Percentiles rank a stretch among this genome's conserved stretches.
Conservation (phyloP, 37 sponge, comb jelly and placozoan genomes). For the Eunapius fragilis region DNA sequence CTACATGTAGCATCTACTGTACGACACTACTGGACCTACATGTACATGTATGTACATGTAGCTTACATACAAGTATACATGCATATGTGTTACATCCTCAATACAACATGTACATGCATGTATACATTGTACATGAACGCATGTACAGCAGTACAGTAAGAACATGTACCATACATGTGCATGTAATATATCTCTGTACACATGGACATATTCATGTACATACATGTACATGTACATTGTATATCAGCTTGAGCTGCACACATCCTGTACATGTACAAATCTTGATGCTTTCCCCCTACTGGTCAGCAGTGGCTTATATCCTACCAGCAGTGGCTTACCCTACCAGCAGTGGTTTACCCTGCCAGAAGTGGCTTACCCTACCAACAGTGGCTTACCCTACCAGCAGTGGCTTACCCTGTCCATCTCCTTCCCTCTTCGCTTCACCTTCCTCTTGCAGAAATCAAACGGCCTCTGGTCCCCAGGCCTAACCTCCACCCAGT, state of each 20-base stretch:
- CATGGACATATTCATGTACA: too few species aligned
- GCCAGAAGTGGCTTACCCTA: too few species aligned
- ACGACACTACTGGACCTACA: not conserved
- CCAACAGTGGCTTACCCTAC: conserved; percentile 28
- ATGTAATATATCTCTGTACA: too few species aligned
- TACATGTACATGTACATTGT: too few species aligned
- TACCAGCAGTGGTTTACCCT: too few species aligned
- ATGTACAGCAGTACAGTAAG: not conserved
- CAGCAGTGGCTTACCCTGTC: conserved; percentile 66
- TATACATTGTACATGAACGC: not conserved
- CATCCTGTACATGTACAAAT: too few species aligned
- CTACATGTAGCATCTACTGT: not conserved
- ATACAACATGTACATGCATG: not conserved
- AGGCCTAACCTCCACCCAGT: conserved; percentile 72
- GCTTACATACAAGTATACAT: too few species aligned
- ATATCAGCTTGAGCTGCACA: too few species aligned
- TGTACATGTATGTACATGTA: not conserved
- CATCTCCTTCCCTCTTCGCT: conserved; percentile 36
- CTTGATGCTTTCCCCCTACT: too few species aligned
- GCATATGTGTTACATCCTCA: not conserved
- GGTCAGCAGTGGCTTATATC: too few species aligned
- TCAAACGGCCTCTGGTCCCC: conserved; percentile 80
- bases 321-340: too few species aligned
- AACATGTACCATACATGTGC: not conserved
- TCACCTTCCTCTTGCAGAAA: conserved; percentile 42